Base-by-base conservation (phyloP, 2,888 invertebrate species). In the Diarsia rubi region DNA sequence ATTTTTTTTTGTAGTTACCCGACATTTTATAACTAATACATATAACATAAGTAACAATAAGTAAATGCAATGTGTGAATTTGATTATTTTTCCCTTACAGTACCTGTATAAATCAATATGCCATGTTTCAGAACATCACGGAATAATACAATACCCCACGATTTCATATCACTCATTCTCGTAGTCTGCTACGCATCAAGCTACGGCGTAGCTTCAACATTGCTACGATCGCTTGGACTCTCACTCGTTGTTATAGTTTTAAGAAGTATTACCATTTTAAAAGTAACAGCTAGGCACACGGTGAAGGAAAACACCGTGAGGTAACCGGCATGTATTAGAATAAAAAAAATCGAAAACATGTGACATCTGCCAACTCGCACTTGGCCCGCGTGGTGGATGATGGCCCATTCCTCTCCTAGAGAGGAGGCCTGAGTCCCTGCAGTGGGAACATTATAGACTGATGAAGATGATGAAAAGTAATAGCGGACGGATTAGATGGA, bases 201-300 rank as follows among this genome's bases (percentile, higher is more conserved):
- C 70, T 70, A 69, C 64, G 45, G 45, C 64, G 69, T 62, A 69
- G 44, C 27, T 11, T 31, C 3, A 21, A 21, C 2, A n/a, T 12
- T 31, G 27, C 59, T 52, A 24, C 52, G 64, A 64, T 5, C 2
- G 12, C 31, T n/a, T n/a, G 16, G n/a, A 37, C 11, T 37, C n/a
- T 16, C 16, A 19, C 37, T 19, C 3, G 37, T 67, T 67, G 2
- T 57, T 16, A 24, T 27, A 27, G 57, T 57, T 59, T 59, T 1
- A 31, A 31, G 11, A 59, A 31, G 19, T 47, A 2, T 47, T 47
- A 12, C 8, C 47, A 19, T 47, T 19, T 19, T 47, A 19, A 19
- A 19, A 47, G 47, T 21, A 49, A 49, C 9, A 21, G 49, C n/a
- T n/a, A n/a, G n/a, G n/a, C n/a, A n/a, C n/a, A n/a, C n/a, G n/a